These are phyloP conservation scores for Agrochola lota DNA, from an alignment of 2,888 invertebrate species.

Conservation along the genomic window DNA sequence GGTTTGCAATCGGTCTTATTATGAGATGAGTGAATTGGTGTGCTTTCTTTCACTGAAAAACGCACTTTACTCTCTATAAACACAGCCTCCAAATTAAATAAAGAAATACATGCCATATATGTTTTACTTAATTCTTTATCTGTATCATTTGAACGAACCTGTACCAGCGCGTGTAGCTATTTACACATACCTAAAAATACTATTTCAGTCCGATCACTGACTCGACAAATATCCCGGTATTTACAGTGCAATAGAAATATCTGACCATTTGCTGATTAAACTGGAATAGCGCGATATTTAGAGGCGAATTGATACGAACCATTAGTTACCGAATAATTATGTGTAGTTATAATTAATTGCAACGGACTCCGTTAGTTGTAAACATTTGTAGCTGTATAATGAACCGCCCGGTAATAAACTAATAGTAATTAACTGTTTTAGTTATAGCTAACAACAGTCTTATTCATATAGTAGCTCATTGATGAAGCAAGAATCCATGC, in stretches of 20 bases:
- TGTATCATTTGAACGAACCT: not conserved
- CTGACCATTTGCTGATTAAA: conserved; percentile 40
- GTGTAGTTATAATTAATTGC: conserved; percentile 38
- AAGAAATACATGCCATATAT: not conserved
- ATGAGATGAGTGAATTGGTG: not conserved
- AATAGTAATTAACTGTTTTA: conserved; percentile 7
- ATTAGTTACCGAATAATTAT: conserved; percentile 37
- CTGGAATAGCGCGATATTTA: conserved; percentile 26
- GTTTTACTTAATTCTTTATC: not conserved
- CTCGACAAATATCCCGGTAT: conserved; percentile 12
- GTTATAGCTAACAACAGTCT: not conserved
- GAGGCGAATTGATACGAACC: conserved; percentile 42
- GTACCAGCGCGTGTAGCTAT: not conserved
- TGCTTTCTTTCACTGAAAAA: not conserved
- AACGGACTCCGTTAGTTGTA: conserved; percentile 10
- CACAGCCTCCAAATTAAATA: not conserved
- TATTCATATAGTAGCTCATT: too few relatives aligned
- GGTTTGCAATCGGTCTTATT: conserved; percentile 2
- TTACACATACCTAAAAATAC: not conserved
- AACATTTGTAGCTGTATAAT: conserved; percentile 10
- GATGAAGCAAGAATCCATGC: not conserved
- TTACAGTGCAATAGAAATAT: conserved; percentile 16
- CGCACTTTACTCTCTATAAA: not conserved
- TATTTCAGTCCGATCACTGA: conserved; percentile 4
- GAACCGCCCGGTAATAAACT: not conserved